Percentiles rank a stretch among this genome's conserved stretches.
phyloP scores from a whole-genome alignment of 2,888 invertebrate species.

The Erannis defoliaria region DNA sequence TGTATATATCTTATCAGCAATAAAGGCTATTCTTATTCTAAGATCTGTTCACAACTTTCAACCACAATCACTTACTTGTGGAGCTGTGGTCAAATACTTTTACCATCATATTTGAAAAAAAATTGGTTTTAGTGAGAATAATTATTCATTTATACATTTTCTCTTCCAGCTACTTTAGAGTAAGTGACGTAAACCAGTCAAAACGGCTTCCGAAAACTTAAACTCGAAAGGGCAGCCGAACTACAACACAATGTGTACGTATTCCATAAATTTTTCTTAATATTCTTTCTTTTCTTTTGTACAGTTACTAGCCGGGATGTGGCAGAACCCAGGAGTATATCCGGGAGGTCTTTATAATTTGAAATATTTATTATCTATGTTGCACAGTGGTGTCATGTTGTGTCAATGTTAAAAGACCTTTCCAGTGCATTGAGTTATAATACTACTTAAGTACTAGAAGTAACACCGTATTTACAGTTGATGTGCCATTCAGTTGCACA shows the following conservation, averaged over 20 bases:
- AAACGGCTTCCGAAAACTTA: slow-evolving; percentile 77
- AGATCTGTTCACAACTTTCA: too few relatives aligned
- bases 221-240: slow-evolving; percentile 74
- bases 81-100: too few relatives aligned
- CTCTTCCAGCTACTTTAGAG: slow-evolving; percentile 56
- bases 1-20: too few relatives aligned
- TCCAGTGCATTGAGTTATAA: neutral
- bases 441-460: too few relatives aligned
- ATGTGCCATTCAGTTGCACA: too few relatives aligned
- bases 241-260: slow-evolving; percentile 86
- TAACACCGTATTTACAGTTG: too few relatives aligned
- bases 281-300: slow-evolving; percentile 58
- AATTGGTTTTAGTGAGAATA: too few relatives aligned
- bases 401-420: slow-evolving; percentile 37
- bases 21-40: too few relatives aligned
- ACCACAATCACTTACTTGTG: too few relatives aligned
- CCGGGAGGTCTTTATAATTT: slow-evolving; percentile 72
- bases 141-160: neutral
- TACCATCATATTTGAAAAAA: neutral
- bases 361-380: slow-evolving; percentile 30
- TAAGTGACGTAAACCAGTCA: slow-evolving; percentile 61
- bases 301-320: slow-evolving; percentile 72
- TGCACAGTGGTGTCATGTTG: slow-evolving; percentile 32
- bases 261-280: slow-evolving; percentile 53
- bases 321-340: slow-evolving; percentile 81